Percentiles rank a stretch among this genome's conserved stretches.
These are phyloP conservation scores for Ornithoptera alexandrae DNA, from an alignment of 2,888 invertebrate species.

Conservation along the genomic window DNA sequence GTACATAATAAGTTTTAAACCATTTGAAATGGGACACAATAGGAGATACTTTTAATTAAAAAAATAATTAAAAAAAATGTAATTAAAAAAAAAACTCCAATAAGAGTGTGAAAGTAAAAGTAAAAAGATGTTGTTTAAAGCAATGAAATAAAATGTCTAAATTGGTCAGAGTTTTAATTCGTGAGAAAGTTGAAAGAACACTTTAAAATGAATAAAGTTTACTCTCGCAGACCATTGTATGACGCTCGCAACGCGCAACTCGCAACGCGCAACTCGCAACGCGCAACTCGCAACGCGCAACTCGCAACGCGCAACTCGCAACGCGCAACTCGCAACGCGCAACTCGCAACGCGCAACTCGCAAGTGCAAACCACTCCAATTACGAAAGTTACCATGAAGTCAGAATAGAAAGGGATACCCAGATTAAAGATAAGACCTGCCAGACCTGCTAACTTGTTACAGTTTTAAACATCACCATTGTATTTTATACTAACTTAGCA, in stretches of 20 bases:
- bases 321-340: not conserved
- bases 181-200: not conserved
- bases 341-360: not conserved
- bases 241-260: not conserved
- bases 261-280: not conserved
- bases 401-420: slow-evolving; percentile 14
- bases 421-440: slow-evolving; percentile 1
- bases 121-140: no score
- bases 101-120: no score
- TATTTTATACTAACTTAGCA: not conserved
- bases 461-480: not conserved
- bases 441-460: not conserved
- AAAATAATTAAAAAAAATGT: no score
- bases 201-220: slow-evolving; percentile 4
- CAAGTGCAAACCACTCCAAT: slow-evolving; percentile 20
- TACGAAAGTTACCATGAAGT: slow-evolving; percentile 11
- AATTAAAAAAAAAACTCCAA: no score
- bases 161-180: not conserved
- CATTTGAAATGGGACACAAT: no score
- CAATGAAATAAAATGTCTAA: no score
- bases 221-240: not conserved
- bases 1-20: no score
- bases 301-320: no score
- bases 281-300: not conserved
- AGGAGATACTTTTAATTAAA: no score